These are phyloP conservation scores for Numida meleagris DNA, from an alignment of 2,113 vertebrate species.

Conservation along the genomic window DNA sequence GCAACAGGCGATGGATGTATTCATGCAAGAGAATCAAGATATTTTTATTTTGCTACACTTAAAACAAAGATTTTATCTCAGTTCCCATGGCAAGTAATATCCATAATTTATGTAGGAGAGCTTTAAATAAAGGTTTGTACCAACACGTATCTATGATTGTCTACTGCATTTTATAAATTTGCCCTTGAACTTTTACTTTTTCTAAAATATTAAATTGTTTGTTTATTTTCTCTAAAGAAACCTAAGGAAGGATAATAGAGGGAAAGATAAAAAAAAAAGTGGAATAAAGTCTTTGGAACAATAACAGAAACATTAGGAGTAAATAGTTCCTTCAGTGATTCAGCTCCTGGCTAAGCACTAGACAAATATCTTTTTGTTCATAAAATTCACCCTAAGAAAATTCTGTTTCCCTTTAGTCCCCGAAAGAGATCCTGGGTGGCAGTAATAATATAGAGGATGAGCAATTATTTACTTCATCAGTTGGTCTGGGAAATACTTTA, in stretches of 20 bases:
- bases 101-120: background rate
- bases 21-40: background rate
- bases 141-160: background rate
- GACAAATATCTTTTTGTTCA: slow-evolving; percentile 62
- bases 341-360: slow-evolving; percentile 50
- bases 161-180: background rate
- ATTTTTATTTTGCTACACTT: background rate
- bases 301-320: slow-evolving; percentile 53
- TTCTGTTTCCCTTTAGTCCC: slow-evolving; percentile 65
- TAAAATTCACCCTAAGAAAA: slow-evolving; percentile 67
- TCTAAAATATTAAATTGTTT: background rate
- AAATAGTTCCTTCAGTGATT: slow-evolving; percentile 58
- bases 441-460: slow-evolving; percentile 62
- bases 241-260: background rate
- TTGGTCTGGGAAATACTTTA: slow-evolving; percentile 64
- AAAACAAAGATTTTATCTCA: background rate
- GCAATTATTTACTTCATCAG: slow-evolving; percentile 71
- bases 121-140: background rate
- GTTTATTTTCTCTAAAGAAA: slow-evolving; percentile 47
- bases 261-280: background rate
- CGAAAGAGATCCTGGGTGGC: slow-evolving; percentile 62
- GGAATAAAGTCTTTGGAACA: slow-evolving; percentile 32
- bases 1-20: background rate
- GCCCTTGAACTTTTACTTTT: background rate
- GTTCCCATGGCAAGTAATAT: background rate